These are phyloP conservation scores for Odocoileus virginianus DNA, from an alignment of 2,113 vertebrate genomes.

Conservation along the genomic window DNA sequence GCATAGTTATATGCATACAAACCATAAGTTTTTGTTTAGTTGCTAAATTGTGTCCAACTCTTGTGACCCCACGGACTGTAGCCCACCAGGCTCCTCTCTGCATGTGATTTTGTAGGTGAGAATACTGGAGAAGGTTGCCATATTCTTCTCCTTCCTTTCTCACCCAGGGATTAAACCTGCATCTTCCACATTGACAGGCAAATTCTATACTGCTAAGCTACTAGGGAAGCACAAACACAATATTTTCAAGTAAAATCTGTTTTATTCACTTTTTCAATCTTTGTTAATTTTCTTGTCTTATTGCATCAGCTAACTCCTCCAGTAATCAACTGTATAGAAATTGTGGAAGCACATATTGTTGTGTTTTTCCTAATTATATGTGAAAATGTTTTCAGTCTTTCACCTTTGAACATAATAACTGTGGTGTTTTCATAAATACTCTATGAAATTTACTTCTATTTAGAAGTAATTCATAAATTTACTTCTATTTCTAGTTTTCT, in stretches of 20 bases:
- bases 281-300: background rate
- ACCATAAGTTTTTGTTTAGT: background rate
- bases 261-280: background rate
- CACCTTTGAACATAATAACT: background rate
- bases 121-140: background rate
- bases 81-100: background rate
- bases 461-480: background rate
- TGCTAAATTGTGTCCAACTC: background rate
- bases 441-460: background rate
- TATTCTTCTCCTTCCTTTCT: background rate
- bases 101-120: background rate
- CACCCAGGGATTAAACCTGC: background rate
- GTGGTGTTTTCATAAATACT: background rate
- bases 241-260: background rate
- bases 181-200: background rate
- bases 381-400: background rate
- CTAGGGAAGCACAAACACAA: background rate
- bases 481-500: background rate
- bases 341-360: background rate
- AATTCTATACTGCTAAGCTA: background rate
- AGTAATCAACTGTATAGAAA: background rate
- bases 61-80: background rate
- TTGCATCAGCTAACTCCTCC: background rate
- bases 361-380: background rate
- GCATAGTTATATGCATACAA: background rate